Evolutionary conservation across 2,888 invertebrate genomes (phyloP).

Genomic region (Stenolophus ochropezus): DNA sequence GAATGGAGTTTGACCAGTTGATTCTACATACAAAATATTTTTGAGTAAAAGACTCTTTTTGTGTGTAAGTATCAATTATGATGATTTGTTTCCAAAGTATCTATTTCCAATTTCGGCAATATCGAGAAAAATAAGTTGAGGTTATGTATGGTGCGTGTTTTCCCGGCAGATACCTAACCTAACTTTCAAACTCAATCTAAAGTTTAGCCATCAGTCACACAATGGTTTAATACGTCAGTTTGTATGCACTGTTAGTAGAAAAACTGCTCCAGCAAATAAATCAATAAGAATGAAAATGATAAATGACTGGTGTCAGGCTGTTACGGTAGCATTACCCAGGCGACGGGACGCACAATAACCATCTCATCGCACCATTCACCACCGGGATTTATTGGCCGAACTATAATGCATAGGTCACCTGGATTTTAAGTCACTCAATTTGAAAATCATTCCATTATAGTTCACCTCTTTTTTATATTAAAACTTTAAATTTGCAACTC

Average conservation of each 20-base stretch:
- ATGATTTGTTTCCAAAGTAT: no score
- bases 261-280: slow-evolving; percentile 28
- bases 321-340: neutral
- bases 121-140: no score
- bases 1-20: no score
- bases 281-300: slow-evolving; percentile 40
- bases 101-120: no score
- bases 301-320: slow-evolving; percentile 23
- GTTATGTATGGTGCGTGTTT: neutral
- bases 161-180: neutral
- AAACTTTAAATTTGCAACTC: no score
- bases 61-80: no score
- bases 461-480: no score
- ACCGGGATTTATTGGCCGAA: slow-evolving; percentile 12
- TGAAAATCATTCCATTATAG: no score
- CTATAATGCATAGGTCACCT: no score
- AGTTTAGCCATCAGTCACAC: slow-evolving; percentile 33
- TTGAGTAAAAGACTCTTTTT: no score
- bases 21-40: no score
- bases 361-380: neutral
- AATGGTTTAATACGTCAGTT: slow-evolving; percentile 28
- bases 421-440: no score
- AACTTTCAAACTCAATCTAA: slow-evolving; percentile 28
- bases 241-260: slow-evolving; percentile 18
- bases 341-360: slow-evolving; percentile 9